Evolutionary conservation across 2,888 invertebrate genomes (phyloP), one percentile per base, ranked within the genome.

Genomic region (Lepidocyrtinus sp.): DNA sequence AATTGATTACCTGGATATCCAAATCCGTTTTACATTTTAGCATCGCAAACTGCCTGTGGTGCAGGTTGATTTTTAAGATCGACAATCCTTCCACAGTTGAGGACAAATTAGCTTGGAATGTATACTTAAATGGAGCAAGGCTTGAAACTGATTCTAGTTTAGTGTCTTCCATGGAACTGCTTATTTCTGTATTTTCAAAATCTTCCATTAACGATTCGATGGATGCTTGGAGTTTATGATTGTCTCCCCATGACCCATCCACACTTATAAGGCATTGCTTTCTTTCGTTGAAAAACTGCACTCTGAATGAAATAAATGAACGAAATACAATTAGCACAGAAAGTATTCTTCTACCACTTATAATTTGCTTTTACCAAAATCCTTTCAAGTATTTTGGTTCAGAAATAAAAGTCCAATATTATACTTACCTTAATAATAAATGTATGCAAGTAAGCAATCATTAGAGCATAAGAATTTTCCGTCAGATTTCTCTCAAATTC

Each of bases 151-250:
- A 62, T 24, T 61, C 26, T 22, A 55, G n/a, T n/a, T 5, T n/a
- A n/a, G 46, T 17, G 26, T 62, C 69, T 2, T 63, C 89, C 27
- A 88, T 82, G 0, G 88, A 87, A n/a, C 88, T 88, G 2, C n/a
- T n/a, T n/a, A n/a, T n/a, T n/a, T 88, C 87, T 0, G 88, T 21
- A 3, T 21, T 9, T 22, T 82, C 75, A 46, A 84, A n/a, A 22
- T 62, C 19, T 46, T 85, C 72, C 45, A 72, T 72, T 17, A 79
- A 50, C 2, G 86, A 81, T 26, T 74, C 79, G 69, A 87, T 83
- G 25, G 67, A 75, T 81, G 87, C 83, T 81, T 80, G 62, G 45
- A 86, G 45, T 21, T 83, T 85, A 25, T 84, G 78, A 22, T 74
- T 80, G 61, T 84, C 72, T 59, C 83, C 83, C 82, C 86, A 83